Evolutionary conservation across 2,113 vertebrate species (phyloP).

Genomic region (Jacana jacana): DNA sequence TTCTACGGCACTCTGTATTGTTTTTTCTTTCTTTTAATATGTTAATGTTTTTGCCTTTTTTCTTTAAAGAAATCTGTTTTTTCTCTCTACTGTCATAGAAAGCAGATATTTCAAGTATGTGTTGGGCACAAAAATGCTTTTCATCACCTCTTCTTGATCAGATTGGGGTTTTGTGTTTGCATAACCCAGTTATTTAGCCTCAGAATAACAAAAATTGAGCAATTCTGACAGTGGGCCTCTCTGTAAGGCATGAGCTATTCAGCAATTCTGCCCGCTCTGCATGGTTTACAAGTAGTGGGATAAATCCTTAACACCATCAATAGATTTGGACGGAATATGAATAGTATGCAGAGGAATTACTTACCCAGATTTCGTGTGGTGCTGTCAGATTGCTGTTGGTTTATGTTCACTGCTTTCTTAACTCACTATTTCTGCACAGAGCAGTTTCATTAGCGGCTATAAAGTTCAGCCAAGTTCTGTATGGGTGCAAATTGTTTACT

Average conservation of each 20-base stretch:
- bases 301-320: not conserved
- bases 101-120: not conserved
- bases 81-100: not conserved
- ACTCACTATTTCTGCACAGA: not conserved
- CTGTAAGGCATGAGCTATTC: not conserved
- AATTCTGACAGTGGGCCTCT: not conserved
- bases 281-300: not conserved
- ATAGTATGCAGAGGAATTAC: not conserved
- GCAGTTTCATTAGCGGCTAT: not conserved
- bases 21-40: not conserved
- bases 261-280: not conserved
- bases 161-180: not conserved
- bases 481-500: not conserved
- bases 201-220: not conserved
- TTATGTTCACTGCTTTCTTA: not conserved
- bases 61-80: not conserved
- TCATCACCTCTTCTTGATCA: not conserved
- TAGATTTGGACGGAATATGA: not conserved
- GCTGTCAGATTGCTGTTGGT: not conserved
- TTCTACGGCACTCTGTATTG: not conserved
- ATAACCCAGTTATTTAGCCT: not conserved
- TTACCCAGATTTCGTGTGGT: not conserved
- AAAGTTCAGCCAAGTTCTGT: not conserved
- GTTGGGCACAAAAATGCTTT: not conserved
- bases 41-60: not conserved